A percentile compares a stretch with the other conserved stretches of the same genome.
These are phyloP conservation scores for Zosterops japonicus DNA, from an alignment of 2,113 vertebrate genomes.

Conservation along the genomic window DNA sequence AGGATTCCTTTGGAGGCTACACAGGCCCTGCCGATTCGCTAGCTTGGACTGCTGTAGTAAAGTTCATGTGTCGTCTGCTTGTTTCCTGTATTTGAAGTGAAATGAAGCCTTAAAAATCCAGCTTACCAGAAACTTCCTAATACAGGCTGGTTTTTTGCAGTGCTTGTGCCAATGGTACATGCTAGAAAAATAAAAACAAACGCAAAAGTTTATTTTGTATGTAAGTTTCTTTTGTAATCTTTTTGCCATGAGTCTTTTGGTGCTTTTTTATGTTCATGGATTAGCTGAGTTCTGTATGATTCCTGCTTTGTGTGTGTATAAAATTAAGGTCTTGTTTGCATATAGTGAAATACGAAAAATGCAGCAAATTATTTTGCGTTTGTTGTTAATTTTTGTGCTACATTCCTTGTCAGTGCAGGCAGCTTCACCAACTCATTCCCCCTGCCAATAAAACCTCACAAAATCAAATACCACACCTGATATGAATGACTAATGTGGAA, in stretches of 20 bases:
- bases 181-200: not conserved
- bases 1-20: not conserved
- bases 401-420: not conserved
- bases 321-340: not conserved
- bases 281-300: not conserved
- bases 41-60: not conserved
- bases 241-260: not conserved
- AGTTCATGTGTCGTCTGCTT: not conserved
- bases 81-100: not conserved
- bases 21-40: not conserved
- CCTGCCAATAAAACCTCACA: not conserved
- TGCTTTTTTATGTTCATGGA: not conserved
- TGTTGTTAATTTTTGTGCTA: not conserved
- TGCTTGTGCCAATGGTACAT: fast-evolving
- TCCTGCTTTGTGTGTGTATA: not conserved
- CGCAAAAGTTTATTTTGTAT: not conserved
- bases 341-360: not conserved
- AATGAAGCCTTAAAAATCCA: not conserved
- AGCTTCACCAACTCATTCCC: not conserved
- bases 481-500: not conserved
- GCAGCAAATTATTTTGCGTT: not conserved
- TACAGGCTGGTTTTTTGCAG: not conserved
- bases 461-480: not conserved
- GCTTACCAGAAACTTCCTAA: not conserved
- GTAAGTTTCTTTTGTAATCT: not conserved